Percentiles rank a stretch among this genome's conserved stretches.
These are phyloP conservation scores for Apotomis capreana DNA, from an alignment of 2,888 invertebrate species.

Conservation along the genomic window DNA sequence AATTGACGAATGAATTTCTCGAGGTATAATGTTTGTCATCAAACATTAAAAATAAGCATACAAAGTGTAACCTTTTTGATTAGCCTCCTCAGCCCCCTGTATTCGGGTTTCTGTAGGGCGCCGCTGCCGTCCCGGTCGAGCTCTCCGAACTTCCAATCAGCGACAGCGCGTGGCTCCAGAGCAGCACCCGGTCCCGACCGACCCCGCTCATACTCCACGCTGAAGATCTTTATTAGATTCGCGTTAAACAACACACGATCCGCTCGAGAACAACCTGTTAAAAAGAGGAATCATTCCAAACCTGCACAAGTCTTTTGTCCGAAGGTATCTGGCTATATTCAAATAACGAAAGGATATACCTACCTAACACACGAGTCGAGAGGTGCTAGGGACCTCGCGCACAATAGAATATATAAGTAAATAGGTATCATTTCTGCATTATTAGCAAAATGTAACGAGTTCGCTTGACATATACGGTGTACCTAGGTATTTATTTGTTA, in stretches of 20 bases:
- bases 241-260: constrained; percentile 92
- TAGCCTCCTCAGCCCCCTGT: constrained; percentile 90
- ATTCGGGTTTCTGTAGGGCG: constrained; percentile 90
- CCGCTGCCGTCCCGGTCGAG: constrained; percentile 92
- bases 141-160: constrained; percentile 95
- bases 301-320: not conserved
- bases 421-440: too few species aligned
- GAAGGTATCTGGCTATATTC: too few species aligned
- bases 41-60: too few species aligned
- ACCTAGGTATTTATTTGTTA: too few species aligned
- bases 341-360: too few species aligned
- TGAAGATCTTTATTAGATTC: constrained; percentile 93
- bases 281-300: constrained; percentile 32
- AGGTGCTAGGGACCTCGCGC: too few species aligned
- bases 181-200: constrained; percentile 58
- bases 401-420: too few species aligned
- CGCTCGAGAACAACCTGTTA: constrained; percentile 86
- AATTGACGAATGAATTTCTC: too few species aligned
- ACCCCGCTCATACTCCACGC: constrained; percentile 87
- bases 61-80: constrained; percentile 88
- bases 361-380: too few species aligned
- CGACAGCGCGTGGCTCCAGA: constrained; percentile 81
- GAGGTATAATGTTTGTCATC: too few species aligned
- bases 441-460: too few species aligned
- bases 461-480: too few species aligned